phyloP scores from a whole-genome alignment of 2,113 vertebrate species.

The Empidonax traillii region DNA sequence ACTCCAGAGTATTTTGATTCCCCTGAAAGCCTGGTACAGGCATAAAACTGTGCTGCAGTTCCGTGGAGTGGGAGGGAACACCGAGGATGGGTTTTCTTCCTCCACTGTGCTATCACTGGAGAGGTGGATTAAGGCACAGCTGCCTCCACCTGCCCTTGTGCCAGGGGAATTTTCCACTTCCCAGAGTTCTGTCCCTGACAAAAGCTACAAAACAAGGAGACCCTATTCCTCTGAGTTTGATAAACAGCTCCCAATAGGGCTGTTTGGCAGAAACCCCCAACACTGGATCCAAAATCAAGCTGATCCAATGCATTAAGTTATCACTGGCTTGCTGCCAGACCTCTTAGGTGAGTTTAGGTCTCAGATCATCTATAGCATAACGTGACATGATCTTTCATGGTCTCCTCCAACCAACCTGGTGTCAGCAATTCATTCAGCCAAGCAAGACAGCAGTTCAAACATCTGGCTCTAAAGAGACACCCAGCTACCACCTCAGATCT shows the following conservation, averaged over 20 bases:
- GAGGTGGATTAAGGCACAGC: not conserved
- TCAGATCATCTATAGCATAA: not conserved
- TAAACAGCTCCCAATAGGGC: not conserved
- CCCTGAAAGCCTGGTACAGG: not conserved
- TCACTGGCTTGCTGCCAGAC: not conserved
- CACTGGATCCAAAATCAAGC: not conserved
- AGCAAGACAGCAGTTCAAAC: not conserved
- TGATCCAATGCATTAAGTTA: not conserved
- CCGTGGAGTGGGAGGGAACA: not conserved
- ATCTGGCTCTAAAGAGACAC: not conserved
- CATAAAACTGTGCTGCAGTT: not conserved
- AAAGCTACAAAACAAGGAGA: not conserved
- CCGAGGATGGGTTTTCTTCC: not conserved
- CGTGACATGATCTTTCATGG: accelerated
- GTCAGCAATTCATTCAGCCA: not conserved
- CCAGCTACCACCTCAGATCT: not conserved
- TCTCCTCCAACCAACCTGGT: not conserved
- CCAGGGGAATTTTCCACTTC: not conserved
- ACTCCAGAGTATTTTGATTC: not conserved
- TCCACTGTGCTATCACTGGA: not conserved
- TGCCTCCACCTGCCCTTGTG: too few relatives aligned
- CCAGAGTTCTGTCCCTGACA: not conserved
- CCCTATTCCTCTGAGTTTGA: not conserved
- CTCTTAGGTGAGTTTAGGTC: not conserved
- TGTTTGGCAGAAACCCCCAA: not conserved